Evolutionary conservation across 2,113 vertebrate species (phyloP).

Genomic region (Rhinopomastus cyanomelas): DNA sequence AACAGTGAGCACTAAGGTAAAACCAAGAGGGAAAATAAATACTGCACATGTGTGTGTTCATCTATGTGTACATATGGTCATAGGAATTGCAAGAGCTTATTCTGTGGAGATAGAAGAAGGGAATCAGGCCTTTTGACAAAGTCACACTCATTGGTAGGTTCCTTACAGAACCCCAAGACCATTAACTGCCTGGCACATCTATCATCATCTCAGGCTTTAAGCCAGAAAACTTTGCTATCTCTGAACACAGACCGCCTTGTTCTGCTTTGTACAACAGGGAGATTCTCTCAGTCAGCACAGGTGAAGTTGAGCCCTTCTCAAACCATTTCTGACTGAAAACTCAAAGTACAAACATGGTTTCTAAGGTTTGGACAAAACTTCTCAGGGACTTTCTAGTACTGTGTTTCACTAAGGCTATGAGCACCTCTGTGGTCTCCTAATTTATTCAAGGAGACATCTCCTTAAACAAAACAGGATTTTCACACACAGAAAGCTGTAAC

Average conservation of each 20-base stretch:
- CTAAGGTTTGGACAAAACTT: background rate
- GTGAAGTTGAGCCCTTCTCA: background rate
- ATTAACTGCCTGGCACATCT: background rate
- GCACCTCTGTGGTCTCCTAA: background rate
- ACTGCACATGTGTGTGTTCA: rapidly evolving
- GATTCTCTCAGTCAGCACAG: background rate
- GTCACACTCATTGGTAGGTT: background rate
- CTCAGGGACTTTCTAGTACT: background rate
- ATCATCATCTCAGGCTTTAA: background rate
- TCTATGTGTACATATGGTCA: background rate
- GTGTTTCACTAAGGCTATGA: background rate
- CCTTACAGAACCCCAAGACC: background rate
- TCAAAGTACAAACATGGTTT: rapidly evolving
- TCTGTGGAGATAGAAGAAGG: background rate
- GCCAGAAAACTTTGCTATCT: background rate
- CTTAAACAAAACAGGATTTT: background rate
- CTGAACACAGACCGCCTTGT: background rate
- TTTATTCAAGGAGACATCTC: background rate
- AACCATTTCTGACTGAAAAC: background rate
- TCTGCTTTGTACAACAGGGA: background rate
- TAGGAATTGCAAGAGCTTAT: background rate
- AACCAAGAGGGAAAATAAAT: background rate
- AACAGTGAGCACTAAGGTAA: background rate
- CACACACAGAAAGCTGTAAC: background rate
- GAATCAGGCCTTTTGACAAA: background rate